phyloP scores from a whole-genome alignment of 2,113 vertebrate species.

The Otis tarda region DNA sequence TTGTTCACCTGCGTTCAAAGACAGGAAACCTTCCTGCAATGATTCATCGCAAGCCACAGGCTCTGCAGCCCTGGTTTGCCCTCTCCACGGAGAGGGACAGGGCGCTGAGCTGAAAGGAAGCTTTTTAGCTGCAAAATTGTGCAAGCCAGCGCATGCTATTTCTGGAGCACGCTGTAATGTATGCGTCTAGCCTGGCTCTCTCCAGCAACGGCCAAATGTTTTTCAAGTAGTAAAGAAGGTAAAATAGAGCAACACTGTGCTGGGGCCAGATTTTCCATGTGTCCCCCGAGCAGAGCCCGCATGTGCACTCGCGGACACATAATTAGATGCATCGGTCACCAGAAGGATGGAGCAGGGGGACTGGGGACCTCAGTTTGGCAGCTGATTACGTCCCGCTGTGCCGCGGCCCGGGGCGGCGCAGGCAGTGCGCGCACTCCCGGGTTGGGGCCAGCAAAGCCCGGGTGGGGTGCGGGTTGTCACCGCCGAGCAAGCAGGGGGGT shows the following conservation, averaged over 20 bases:
- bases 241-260: slow-evolving; percentile 3
- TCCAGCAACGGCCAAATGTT: slow-evolving; percentile 35
- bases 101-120: background rate
- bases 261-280: background rate
- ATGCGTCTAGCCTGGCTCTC: slow-evolving; percentile 14
- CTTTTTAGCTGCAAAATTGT: background rate
- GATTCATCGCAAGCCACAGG: background rate
- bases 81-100: background rate
- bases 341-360: background rate
- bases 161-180: slow-evolving; percentile 19
- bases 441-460: accelerated
- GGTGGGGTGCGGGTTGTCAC: background rate
- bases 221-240: slow-evolving; percentile 22
- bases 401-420: background rate
- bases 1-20: background rate
- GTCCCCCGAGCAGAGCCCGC: background rate
- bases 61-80: background rate
- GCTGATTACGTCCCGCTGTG: accelerated
- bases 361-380: background rate
- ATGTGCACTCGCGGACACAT: accelerated
- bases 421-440: background rate
- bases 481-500: accelerated
- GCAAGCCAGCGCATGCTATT: slow-evolving; percentile 12
- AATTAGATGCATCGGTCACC: background rate
- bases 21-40: background rate